A percentile compares a stretch with the other conserved stretches of the same genome.
Conservation (phyloP, 2,888 invertebrate genomes). For the Lumbricus terrestris region DNA sequence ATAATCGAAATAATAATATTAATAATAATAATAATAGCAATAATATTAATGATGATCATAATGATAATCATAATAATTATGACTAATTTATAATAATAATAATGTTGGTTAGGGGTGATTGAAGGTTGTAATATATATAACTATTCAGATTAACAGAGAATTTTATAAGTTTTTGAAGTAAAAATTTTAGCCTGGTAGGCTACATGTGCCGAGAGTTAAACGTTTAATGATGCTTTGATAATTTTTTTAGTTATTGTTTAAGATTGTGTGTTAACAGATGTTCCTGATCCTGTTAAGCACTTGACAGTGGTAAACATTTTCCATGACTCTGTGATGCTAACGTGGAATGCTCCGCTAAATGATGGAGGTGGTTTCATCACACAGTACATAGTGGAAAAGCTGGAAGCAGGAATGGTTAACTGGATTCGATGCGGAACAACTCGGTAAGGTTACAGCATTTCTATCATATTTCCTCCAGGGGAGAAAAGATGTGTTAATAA, state of each 20-base stretch:
- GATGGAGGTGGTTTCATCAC: slow-evolving; percentile 97
- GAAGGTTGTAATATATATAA: background rate
- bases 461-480: background rate
- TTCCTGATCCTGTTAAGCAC: slow-evolving; percentile 94
- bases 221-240: background rate
- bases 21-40: too few species aligned
- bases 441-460: slow-evolving; percentile 62
- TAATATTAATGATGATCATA: too few species aligned
- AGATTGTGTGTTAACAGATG: slow-evolving; percentile 66
- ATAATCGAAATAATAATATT: too few species aligned
- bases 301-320: slow-evolving; percentile 81
- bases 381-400: slow-evolving; percentile 88
- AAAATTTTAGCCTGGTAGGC: background rate
- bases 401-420: slow-evolving; percentile 89
- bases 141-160: background rate
- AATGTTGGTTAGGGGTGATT: background rate
- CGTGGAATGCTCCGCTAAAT: slow-evolving; percentile 92
- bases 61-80: too few species aligned
- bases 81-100: too few species aligned
- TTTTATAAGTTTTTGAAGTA: background rate
- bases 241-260: background rate
- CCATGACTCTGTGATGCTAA: slow-evolving; percentile 85
- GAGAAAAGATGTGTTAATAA: too few species aligned
- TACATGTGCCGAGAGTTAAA: background rate
- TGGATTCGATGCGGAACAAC: slow-evolving; percentile 96